A percentile compares a stretch with the other conserved stretches of the same genome.
These are phyloP conservation scores for Isurus oxyrinchus DNA, from an alignment of 2,113 vertebrate species.

Conservation along the genomic window DNA sequence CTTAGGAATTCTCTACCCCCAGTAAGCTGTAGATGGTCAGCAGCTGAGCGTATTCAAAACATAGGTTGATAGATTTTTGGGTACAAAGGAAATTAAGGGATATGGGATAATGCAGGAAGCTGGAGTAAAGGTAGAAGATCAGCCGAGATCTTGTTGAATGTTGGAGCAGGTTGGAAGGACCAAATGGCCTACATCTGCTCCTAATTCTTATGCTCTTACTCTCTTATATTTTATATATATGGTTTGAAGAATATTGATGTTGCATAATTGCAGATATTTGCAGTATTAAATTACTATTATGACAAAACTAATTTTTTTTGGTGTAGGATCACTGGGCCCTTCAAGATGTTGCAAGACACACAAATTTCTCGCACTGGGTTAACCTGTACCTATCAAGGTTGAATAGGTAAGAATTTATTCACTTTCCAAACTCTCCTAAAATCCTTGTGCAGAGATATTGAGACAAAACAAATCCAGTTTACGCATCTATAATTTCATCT, in stretches of 20 bases:
- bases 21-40: background rate
- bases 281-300: background rate
- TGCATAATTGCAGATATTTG: background rate
- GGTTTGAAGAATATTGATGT: background rate
- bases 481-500: background rate
- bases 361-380: slow-evolving; percentile 63
- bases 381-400: slow-evolving; percentile 59
- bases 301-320: slow-evolving; percentile 39
- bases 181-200: background rate
- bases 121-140: background rate
- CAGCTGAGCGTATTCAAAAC: background rate
- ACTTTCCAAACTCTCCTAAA: background rate
- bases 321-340: slow-evolving; percentile 63
- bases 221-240: background rate
- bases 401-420: slow-evolving; percentile 49
- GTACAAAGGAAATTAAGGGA: background rate
- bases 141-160: background rate
- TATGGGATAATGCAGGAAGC: background rate
- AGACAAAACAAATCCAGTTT: background rate
- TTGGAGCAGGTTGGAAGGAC: background rate
- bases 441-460: background rate
- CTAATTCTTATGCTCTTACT: background rate
- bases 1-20: background rate
- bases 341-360: slow-evolving; percentile 54
- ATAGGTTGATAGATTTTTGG: background rate